These are phyloP conservation scores for Aelia acuminata DNA, from an alignment of 2,888 invertebrate species.

Conservation along the genomic window DNA sequence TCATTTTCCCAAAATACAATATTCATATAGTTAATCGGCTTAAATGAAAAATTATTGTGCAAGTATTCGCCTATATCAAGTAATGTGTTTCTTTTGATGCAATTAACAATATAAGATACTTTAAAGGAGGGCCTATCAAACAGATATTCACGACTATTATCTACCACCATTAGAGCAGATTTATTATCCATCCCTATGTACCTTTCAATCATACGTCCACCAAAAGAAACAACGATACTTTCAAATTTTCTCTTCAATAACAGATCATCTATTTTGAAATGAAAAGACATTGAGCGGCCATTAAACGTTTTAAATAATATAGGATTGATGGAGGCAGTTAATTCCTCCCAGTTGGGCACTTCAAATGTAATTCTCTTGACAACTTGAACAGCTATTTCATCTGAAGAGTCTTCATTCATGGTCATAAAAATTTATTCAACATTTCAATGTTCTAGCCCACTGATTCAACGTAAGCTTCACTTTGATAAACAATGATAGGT, in stretches of 20 bases:
- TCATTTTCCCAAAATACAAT: conserved; percentile 41
- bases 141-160: neutral
- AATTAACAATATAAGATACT: conserved; percentile 13
- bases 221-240: conserved; percentile 1
- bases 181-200: neutral
- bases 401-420: neutral
- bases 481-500: neutral
- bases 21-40: conserved; percentile 43
- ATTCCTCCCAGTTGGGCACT: conserved; percentile 23
- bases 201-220: neutral
- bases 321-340: neutral
- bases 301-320: conserved; percentile 3
- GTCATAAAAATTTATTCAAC: neutral
- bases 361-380: neutral
- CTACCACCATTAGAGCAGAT: conserved; percentile 45
- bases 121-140: conserved; percentile 47
- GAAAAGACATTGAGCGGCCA: conserved; percentile 26
- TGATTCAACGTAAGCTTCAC: neutral
- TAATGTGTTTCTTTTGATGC: conserved; percentile 24
- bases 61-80: conserved; percentile 49
- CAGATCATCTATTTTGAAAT: conserved; percentile 16
- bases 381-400: neutral
- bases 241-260: conserved; percentile 42
- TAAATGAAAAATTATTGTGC: conserved; percentile 24
- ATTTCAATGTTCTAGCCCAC: neutral